These are phyloP conservation scores for Hyperoplus immaculatus DNA, from an alignment of 2,797 vertebrate species.

Conservation along the genomic window DNA sequence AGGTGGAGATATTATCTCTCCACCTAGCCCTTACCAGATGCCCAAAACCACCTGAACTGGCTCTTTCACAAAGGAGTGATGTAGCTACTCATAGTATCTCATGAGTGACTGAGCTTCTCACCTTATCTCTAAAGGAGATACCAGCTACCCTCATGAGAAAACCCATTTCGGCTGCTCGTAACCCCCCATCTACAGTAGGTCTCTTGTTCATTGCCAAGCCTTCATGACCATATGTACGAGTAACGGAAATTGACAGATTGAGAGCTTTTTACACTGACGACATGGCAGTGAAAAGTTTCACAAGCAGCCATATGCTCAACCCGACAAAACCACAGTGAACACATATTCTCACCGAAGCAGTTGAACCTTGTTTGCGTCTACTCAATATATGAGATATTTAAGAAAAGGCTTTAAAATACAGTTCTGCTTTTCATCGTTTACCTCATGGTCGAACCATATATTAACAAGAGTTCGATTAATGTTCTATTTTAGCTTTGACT, in stretches of 20 bases:
- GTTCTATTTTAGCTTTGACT: conserved; percentile 9
- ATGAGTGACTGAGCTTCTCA: too few relatives aligned
- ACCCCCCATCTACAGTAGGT: too few relatives aligned
- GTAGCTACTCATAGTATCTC: too few relatives aligned
- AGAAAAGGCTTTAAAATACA: not conserved
- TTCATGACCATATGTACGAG: not conserved
- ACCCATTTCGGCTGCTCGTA: too few relatives aligned
- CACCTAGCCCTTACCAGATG: too few relatives aligned
- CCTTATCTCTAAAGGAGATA: too few relatives aligned
- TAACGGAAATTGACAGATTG: not conserved
- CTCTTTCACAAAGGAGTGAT: too few relatives aligned
- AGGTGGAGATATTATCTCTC: too few relatives aligned
- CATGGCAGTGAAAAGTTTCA: not conserved
- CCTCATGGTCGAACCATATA: not conserved
- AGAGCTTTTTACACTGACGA: not conserved
- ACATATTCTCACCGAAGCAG: not conserved
- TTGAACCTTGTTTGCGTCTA: not conserved
- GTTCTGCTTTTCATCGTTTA: not conserved
- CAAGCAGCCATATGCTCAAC: not conserved
- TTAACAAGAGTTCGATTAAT: not conserved
- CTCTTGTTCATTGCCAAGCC: too few relatives aligned
- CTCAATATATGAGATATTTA: not conserved
- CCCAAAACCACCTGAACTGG: too few relatives aligned
- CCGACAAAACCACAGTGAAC: not conserved
- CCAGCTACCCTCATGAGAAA: too few relatives aligned